Percentiles rank a stretch among this genome's conserved stretches.
These are phyloP conservation scores for Meiosimyza decipiens DNA, from an alignment of 2,888 invertebrate genomes.

Conservation along the genomic window DNA sequence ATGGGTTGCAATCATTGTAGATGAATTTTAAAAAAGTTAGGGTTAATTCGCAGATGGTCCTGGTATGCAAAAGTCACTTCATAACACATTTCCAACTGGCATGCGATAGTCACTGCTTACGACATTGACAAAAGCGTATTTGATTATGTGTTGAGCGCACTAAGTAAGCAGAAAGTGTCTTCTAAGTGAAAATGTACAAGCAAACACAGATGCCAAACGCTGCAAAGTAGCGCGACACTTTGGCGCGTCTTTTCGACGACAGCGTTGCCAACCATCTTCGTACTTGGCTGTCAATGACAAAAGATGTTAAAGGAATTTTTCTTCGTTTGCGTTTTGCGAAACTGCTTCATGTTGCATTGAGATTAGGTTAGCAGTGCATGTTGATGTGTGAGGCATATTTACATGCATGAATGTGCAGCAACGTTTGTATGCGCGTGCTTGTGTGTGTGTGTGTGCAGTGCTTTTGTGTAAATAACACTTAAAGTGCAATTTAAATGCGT, in stretches of 20 bases:
- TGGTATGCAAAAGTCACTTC: too few species aligned
- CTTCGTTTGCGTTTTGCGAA: too few species aligned
- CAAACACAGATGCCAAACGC: conserved; percentile 7
- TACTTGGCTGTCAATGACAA: too few species aligned
- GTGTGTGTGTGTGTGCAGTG: conserved; percentile 25
- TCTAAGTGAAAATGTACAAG: not conserved
- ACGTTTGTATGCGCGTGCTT: not conserved
- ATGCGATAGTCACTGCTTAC: too few species aligned
- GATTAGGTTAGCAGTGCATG: too few species aligned
- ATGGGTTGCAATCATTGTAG: too few species aligned
- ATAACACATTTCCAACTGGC: too few species aligned
- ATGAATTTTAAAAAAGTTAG: too few species aligned
- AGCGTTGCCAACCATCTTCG: not conserved
- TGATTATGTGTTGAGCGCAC: conserved; percentile 18
- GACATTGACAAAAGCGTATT: conserved; percentile 20
- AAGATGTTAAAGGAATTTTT: too few species aligned
- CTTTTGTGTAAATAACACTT: conserved; percentile 37
- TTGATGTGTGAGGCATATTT: conserved; percentile 5
- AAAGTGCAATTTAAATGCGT: conserved; percentile 41
- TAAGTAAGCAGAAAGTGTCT: not conserved
- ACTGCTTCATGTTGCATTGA: too few species aligned
- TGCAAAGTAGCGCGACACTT: conserved; percentile 14
- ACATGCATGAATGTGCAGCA: conserved; percentile 19
- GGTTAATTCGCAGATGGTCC: too few species aligned
- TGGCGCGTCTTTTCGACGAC: conserved; percentile 32